Conservation (phyloP, 2,797 vertebrate genomes). For the Peromyscus attwateri region DNA sequence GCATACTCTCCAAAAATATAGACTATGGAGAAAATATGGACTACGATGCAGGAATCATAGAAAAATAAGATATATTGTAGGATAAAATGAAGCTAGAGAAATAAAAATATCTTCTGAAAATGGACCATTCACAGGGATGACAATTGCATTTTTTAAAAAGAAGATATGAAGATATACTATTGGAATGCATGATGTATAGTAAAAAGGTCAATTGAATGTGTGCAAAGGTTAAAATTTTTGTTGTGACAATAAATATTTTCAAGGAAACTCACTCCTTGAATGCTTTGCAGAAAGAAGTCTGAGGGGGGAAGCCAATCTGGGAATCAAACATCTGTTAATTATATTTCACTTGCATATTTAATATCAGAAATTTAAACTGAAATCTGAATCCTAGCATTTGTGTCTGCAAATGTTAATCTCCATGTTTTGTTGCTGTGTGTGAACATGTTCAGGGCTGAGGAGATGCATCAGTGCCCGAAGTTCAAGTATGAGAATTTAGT, state of each 20-base stretch:
- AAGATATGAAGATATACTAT: not conserved
- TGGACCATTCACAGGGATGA: not conserved
- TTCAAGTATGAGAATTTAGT: not conserved
- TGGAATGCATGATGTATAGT: not conserved
- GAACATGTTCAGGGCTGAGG: not conserved
- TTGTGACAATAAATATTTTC: not conserved
- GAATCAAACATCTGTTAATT: not conserved
- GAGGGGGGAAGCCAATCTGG: not conserved
- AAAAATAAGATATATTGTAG: not conserved
- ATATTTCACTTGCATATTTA: not conserved
- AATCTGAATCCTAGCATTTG: not conserved
- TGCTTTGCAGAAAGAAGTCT: not conserved
- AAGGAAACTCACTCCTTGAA: not conserved
- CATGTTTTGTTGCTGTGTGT: not conserved
- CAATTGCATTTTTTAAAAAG: not conserved
- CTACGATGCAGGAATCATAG: not conserved
- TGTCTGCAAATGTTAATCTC: not conserved
- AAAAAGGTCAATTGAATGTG: not conserved
- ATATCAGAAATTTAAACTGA: not conserved
- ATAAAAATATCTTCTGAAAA: not conserved
- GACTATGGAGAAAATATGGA: not conserved
- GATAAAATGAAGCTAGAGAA: not conserved
- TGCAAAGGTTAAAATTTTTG: not conserved
- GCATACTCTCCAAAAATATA: not conserved
- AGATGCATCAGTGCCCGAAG: not conserved